Evolutionary conservation across 2,113 vertebrate genomes (phyloP).

Genomic region (Candoia aspera): DNA sequence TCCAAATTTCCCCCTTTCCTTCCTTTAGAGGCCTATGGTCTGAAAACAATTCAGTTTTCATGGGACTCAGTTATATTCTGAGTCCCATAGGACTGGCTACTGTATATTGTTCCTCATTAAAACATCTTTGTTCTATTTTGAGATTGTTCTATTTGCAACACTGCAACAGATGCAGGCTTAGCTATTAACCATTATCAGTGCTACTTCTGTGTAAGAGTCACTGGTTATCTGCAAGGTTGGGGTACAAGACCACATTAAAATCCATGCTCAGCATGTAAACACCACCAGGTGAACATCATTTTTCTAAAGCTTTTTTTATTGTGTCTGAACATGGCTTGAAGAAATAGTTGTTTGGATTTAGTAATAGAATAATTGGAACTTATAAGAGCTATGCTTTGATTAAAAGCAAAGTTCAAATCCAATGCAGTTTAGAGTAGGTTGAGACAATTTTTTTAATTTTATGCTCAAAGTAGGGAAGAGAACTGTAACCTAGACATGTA

Average conservation of each 20-base stretch:
- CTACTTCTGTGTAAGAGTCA: background rate
- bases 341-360: background rate
- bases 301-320: background rate
- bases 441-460: background rate
- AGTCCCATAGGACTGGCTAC: background rate
- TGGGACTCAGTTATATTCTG: background rate
- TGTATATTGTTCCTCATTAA: background rate
- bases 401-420: background rate
- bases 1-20: background rate
- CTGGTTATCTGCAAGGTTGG: background rate
- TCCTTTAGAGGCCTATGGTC: background rate
- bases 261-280: background rate
- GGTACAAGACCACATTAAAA: background rate
- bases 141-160: background rate
- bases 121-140: background rate
- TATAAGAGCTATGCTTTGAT: background rate
- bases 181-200: background rate
- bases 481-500: background rate
- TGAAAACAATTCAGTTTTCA: background rate
- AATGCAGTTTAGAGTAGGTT: background rate
- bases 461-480: background rate
- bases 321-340: background rate
- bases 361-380: background rate
- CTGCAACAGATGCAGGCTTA: background rate
- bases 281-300: background rate